Percentiles rank a stretch among this genome's conserved stretches.
These are phyloP conservation scores for Columba livia DNA, from an alignment of 2,113 vertebrate genomes.

Conservation along the genomic window DNA sequence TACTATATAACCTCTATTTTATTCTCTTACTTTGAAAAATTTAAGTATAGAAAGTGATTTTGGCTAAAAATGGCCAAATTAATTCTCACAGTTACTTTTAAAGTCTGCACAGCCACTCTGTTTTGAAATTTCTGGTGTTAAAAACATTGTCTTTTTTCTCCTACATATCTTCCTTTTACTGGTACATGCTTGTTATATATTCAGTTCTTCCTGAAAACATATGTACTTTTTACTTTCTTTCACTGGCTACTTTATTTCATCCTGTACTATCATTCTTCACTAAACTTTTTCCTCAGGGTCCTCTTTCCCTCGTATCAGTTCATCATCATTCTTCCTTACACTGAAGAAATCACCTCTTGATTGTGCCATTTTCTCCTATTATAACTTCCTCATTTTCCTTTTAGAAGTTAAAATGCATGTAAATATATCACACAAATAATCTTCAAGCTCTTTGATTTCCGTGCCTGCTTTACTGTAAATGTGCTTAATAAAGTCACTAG, in stretches of 20 bases:
- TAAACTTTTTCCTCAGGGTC: neutral
- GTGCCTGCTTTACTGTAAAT: neutral
- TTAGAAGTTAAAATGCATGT: neutral
- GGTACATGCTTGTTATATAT: neutral
- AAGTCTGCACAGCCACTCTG: neutral
- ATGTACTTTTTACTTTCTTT: neutral
- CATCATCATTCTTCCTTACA: conserved; percentile 25
- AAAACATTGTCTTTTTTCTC: neutral
- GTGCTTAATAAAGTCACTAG: neutral
- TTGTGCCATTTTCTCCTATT: neutral
- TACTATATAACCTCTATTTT: neutral
- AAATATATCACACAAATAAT: neutral
- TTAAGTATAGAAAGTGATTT: neutral
- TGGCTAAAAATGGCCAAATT: neutral
- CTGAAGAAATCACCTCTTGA: neutral
- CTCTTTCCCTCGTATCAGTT: neutral
- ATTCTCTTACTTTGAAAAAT: neutral
- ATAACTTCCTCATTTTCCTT: neutral
- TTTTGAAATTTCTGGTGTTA: neutral
- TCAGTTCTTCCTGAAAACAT: conserved; percentile 4
- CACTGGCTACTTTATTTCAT: neutral
- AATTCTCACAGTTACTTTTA: neutral
- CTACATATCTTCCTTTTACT: neutral
- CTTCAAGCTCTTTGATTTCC: neutral
- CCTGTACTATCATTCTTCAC: neutral